Conservation (phyloP, 2,113 vertebrate species). For the Platichthys stellatus region DNA sequence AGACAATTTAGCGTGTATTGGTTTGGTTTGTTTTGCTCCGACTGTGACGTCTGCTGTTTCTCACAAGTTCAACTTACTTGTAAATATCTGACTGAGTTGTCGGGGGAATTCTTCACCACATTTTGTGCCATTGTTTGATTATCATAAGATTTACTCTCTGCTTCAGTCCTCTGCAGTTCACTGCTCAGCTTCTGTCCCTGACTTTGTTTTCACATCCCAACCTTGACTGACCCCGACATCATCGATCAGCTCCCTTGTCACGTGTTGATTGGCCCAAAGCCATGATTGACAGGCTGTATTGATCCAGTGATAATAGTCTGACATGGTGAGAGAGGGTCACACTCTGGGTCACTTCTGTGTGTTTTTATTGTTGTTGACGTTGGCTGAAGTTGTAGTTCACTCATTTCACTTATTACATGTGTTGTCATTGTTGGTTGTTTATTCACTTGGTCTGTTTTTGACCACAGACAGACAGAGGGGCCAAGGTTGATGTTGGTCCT, state of each 20-base stretch:
- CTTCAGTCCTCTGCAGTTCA: neutral
- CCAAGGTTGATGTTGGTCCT: too few relatives aligned
- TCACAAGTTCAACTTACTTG: neutral
- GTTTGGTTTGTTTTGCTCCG: neutral
- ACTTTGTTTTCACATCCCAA: conserved; percentile 44
- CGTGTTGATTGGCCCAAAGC: conserved; percentile 55
- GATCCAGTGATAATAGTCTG: conserved; percentile 41
- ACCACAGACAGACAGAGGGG: too few relatives aligned
- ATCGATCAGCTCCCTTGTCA: conserved; percentile 58
- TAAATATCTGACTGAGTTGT: neutral
- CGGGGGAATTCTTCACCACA: neutral
- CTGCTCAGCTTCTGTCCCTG: conserved; percentile 16
- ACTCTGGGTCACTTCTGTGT: neutral
- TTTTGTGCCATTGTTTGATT: neutral
- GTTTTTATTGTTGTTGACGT: neutral
- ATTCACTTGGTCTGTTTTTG: too few relatives aligned
- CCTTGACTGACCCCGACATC: conserved; percentile 56
- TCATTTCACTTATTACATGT: neutral
- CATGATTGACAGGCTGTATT: conserved; percentile 58
- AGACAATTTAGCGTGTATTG: neutral
- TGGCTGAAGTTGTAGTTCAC: too few relatives aligned
- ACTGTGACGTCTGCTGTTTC: neutral
- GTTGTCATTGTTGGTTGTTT: neutral
- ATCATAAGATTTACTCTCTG: neutral
- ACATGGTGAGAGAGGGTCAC: neutral